Evolutionary conservation across 2,113 vertebrate genomes (phyloP).

Genomic region (Azemiops feae): DNA sequence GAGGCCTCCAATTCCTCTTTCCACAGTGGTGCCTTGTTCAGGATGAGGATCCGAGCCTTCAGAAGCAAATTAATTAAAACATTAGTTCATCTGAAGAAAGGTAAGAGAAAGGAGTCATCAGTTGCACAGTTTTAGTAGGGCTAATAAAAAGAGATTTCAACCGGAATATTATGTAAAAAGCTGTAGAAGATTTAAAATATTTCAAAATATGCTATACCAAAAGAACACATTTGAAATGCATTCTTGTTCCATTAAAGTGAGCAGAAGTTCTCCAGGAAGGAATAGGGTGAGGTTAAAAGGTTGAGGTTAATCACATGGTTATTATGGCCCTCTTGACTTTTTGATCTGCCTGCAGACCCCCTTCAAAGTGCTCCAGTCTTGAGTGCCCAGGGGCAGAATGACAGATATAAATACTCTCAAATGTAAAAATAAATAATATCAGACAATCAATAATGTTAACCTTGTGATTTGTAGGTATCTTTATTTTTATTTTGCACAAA

Average conservation of each 20-base stretch:
- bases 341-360: not conserved
- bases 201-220: not conserved
- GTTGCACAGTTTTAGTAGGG: not conserved
- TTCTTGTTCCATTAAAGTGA: not conserved
- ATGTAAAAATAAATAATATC: not conserved
- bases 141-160: not conserved
- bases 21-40: constrained; percentile 68
- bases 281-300: not conserved
- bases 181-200: not conserved
- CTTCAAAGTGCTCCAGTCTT: not conserved
- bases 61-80: not conserved
- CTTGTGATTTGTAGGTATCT: not conserved
- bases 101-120: not conserved
- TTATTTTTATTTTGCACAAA: not conserved
- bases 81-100: not conserved
- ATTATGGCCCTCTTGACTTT: not conserved
- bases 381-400: not conserved
- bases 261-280: not conserved
- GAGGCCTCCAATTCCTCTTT: constrained; percentile 77
- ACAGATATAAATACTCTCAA: not conserved
- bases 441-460: not conserved
- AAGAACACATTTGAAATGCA: not conserved
- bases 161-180: not conserved
- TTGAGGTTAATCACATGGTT: not conserved
- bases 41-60: constrained; percentile 71